phyloP scores from a whole-genome alignment of 2,888 invertebrate genomes.

The Drosophila tanythrix region DNA sequence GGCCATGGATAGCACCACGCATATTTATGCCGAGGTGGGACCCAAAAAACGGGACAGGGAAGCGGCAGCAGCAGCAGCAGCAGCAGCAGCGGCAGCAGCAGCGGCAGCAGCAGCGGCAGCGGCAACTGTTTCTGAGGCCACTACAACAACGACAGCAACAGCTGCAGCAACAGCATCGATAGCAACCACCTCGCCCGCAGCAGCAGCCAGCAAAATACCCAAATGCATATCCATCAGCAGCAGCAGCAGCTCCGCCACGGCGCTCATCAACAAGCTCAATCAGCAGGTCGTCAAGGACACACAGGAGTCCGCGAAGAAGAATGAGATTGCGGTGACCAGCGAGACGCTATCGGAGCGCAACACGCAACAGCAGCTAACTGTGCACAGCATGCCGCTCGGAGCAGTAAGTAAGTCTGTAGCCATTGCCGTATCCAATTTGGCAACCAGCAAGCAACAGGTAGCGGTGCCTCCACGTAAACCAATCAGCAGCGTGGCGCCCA shows the following conservation, averaged over 20 bases:
- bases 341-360: slow-evolving; percentile 80
- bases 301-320: slow-evolving; percentile 56
- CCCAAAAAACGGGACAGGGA: slow-evolving; percentile 80
- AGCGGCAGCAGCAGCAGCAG: slow-evolving; percentile 62
- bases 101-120: slow-evolving; percentile 32
- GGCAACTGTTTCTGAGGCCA: slow-evolving; percentile 14
- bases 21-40: slow-evolving; percentile 86
- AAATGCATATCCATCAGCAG: slow-evolving; percentile 69
- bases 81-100: slow-evolving; percentile 54
- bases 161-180: slow-evolving; percentile 34
- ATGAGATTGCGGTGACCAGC: slow-evolving; percentile 81
- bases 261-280: slow-evolving; percentile 74
- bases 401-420: slow-evolving; percentile 84
- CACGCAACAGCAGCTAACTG: slow-evolving; percentile 86
- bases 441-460: slow-evolving; percentile 50
- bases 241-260: slow-evolving; percentile 65
- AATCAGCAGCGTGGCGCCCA: slow-evolving; percentile 94
- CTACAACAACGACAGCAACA: slow-evolving; percentile 29
- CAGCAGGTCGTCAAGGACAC: slow-evolving; percentile 57
- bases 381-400: slow-evolving; percentile 86
- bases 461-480: slow-evolving; percentile 89
- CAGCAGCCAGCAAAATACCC: slow-evolving; percentile 74
- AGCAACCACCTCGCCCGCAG: slow-evolving; percentile 37
- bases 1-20: slow-evolving; percentile 95
- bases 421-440: slow-evolving; percentile 76